phyloP scores from a whole-genome alignment of 1,140 invertebrate genomes.

The Oryzaephilus surinamensis region DNA sequence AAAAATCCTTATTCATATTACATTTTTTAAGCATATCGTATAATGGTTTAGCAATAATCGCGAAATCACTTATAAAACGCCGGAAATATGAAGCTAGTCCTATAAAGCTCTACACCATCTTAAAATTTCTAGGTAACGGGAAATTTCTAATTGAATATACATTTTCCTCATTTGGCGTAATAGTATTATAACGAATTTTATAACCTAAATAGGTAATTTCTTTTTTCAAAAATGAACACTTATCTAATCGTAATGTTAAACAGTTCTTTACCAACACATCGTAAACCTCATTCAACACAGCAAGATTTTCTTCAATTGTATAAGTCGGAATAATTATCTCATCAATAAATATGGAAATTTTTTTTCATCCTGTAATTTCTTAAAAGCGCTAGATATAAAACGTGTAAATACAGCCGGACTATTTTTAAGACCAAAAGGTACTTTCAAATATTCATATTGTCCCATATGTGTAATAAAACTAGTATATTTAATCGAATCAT shows the following conservation, averaged over 20 bases:
- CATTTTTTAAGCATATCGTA: conserved; percentile 24
- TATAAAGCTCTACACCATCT: conserved; percentile 13
- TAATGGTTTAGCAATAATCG: conserved; percentile 20
- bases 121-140: conserved; percentile 9
- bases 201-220: conserved; percentile 18
- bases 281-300: conserved; percentile 12
- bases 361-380: conserved; percentile 5
- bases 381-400: conserved; percentile 7
- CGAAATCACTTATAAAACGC: conserved; percentile 19
- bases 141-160: no score
- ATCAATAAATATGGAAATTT: conserved; percentile 15
- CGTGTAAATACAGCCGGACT: conserved; percentile 7
- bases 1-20: conserved; percentile 19
- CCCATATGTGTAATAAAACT: conserved; percentile 16
- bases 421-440: conserved; percentile 21
- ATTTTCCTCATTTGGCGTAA: conserved; percentile 5
- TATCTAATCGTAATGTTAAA: conserved; percentile 17
- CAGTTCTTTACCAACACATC: conserved; percentile 8
- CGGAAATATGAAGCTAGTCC: conserved; percentile 17
- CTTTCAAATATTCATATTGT: conserved; percentile 21
- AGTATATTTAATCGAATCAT: conserved; percentile 19
- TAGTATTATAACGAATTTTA: conserved; percentile 11
- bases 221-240: conserved; percentile 16
- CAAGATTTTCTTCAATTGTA: conserved; percentile 8
- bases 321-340: conserved; percentile 14